Evolutionary conservation across 2,888 invertebrate genomes (phyloP).

Genomic region (Lysandra bellargus): DNA sequence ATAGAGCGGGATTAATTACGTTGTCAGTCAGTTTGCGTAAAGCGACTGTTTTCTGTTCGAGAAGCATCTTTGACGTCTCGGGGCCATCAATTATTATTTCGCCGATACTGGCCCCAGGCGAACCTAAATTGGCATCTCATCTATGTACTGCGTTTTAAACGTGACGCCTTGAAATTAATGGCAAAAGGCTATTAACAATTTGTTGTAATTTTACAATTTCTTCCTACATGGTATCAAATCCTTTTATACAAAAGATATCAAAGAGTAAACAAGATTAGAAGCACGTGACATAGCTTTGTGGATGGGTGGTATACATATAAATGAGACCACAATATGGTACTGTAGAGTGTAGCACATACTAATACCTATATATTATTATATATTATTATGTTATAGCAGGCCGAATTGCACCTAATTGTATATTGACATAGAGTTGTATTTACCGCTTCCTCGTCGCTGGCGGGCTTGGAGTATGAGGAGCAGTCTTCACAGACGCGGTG

Average conservation of each 20-base stretch:
- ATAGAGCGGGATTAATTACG: slow-evolving; percentile 21
- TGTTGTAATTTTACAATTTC: neutral
- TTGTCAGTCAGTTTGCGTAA: slow-evolving; percentile 24
- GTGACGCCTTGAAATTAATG: neutral
- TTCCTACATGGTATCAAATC: neutral
- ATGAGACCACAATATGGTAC: too few relatives aligned
- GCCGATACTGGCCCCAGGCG: neutral
- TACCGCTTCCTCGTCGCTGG: slow-evolving; percentile 91
- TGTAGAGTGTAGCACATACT: too few relatives aligned
- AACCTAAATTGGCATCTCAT: neutral
- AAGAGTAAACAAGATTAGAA: too few relatives aligned
- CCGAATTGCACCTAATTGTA: neutral
- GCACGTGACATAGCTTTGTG: too few relatives aligned
- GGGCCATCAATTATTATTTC: slow-evolving; percentile 16
- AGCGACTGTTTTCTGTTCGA: neutral
- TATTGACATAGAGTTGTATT: slow-evolving; percentile 42
- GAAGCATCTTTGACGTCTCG: slow-evolving; percentile 4
- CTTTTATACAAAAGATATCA: too few relatives aligned
- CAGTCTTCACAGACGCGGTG: slow-evolving; percentile 96
- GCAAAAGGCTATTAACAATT: neutral
- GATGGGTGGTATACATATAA: too few relatives aligned
- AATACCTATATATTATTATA: too few relatives aligned
- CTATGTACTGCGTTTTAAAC: neutral
- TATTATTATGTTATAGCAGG: neutral
- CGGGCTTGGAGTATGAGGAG: slow-evolving; percentile 93